These are phyloP conservation scores for Benthosema pterotum DNA, from an alignment of 2,797 vertebrate genomes.

Conservation along the genomic window DNA sequence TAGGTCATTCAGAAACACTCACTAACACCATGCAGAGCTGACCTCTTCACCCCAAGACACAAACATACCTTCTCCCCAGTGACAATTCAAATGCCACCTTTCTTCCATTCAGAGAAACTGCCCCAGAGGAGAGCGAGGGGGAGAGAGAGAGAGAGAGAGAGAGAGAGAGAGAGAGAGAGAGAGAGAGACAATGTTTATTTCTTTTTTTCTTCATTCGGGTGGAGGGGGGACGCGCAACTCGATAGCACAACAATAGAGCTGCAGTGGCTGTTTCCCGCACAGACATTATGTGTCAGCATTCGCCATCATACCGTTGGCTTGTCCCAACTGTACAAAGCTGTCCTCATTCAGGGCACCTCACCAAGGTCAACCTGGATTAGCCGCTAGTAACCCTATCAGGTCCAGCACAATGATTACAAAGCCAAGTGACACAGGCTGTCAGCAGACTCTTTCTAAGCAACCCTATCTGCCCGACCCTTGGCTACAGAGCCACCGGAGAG, in stretches of 20 bases:
- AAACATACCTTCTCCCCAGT: conserved; percentile 70
- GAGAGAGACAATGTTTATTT: conserved; percentile 35
- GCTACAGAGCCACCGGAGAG: conserved; percentile 78
- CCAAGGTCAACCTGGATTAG: conserved; percentile 87
- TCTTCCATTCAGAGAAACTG: conserved; percentile 60
- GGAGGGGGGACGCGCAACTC: conserved; percentile 78
- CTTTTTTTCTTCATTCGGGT: conserved; percentile 70
- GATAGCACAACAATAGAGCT: conserved; percentile 85
- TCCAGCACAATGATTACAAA: conserved; percentile 85
- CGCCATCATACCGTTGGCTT: conserved; percentile 80
- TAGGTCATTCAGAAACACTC: conserved; percentile 69
- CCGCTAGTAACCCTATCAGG: conserved; percentile 85
- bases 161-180: neutral
- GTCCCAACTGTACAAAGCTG: conserved; percentile 85
- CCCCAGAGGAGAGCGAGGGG: conserved; percentile 39
- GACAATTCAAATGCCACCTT: conserved; percentile 83
- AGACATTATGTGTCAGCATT: conserved; percentile 83
- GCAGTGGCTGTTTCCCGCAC: conserved; percentile 77
- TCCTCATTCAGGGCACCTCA: conserved; percentile 80
- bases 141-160: conserved; percentile 12
- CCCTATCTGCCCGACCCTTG: conserved; percentile 81
- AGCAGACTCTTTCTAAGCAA: conserved; percentile 83
- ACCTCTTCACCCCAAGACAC: conserved; percentile 80
- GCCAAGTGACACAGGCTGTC: conserved; percentile 86
- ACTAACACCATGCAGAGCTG: conserved; percentile 69